phyloP scores from a whole-genome alignment of 2,888 invertebrate species.

The Sphaerophoria rueppellii region DNA sequence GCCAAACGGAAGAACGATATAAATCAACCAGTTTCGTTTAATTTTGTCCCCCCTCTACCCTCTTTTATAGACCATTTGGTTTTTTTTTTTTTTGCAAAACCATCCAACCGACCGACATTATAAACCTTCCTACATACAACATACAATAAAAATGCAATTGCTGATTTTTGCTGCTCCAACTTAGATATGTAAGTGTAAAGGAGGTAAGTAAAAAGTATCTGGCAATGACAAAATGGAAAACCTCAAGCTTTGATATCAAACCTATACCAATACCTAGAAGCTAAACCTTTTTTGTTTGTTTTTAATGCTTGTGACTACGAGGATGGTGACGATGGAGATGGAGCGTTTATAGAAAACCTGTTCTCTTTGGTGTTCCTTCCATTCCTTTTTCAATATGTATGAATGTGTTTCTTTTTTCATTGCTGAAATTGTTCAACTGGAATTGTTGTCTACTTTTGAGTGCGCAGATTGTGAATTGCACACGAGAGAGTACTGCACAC shows the following conservation, averaged over 20 bases:
- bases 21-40: constrained; percentile 56
- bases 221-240: constrained; percentile 64
- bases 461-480: constrained; percentile 28
- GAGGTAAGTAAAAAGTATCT: neutral
- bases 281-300: constrained; percentile 1
- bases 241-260: constrained; percentile 40
- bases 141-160: constrained; percentile 58
- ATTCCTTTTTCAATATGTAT: constrained; percentile 16
- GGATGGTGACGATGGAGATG: constrained; percentile 16
- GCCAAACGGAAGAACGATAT: constrained; percentile 63
- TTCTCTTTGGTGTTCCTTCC: neutral
- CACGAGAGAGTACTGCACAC: constrained; percentile 38
- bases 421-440: constrained; percentile 16
- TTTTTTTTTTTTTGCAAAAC: constrained; percentile 51
- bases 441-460: constrained; percentile 37
- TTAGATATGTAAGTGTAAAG: constrained; percentile 15
- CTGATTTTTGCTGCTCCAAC: constrained; percentile 22
- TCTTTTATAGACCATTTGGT: constrained; percentile 1
- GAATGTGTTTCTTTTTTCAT: constrained; percentile 2
- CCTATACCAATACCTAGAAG: neutral
- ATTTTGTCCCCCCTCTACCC: constrained; percentile 8
- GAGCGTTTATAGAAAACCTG: constrained; percentile 38
- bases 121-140: constrained; percentile 31
- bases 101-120: constrained; percentile 56
- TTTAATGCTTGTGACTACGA: neutral